These are phyloP conservation scores for Lamprotornis superbus DNA, from an alignment of 2,113 vertebrate genomes.

Conservation along the genomic window DNA sequence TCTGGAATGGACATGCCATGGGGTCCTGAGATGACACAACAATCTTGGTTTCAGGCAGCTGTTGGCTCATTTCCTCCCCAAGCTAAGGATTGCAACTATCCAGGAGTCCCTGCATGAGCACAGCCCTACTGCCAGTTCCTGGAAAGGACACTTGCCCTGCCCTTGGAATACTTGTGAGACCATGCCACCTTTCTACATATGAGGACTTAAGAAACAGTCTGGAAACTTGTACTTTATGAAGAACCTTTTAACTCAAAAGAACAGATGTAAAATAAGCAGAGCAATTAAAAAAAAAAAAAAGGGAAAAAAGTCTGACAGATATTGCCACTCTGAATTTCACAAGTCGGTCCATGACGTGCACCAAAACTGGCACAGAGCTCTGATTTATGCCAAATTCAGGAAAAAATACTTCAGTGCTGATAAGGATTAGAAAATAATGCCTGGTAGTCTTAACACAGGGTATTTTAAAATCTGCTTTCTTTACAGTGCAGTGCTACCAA, in stretches of 20 bases:
- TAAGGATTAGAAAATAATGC: neutral
- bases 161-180: neutral
- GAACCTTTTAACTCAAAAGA: neutral
- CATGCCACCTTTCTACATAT: neutral
- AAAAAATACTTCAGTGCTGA: neutral
- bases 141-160: neutral
- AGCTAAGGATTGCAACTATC: neutral
- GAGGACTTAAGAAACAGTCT: neutral
- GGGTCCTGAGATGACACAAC: conserved; percentile 4
- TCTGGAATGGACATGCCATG: neutral
- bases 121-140: neutral
- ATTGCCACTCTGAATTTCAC: neutral
- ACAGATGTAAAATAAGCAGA: neutral
- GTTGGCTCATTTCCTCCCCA: neutral
- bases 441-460: neutral
- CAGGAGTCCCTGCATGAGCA: neutral
- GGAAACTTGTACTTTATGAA: neutral
- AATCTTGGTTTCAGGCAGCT: neutral
- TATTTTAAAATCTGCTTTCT: neutral
- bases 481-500: neutral
- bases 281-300: neutral
- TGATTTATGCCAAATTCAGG: neutral
- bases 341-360: neutral
- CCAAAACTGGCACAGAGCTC: neutral
- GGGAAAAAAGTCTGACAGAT: neutral